These are phyloP conservation scores for Papilio helenus DNA, from an alignment of 1,140 invertebrate genomes.

Conservation along the genomic window DNA sequence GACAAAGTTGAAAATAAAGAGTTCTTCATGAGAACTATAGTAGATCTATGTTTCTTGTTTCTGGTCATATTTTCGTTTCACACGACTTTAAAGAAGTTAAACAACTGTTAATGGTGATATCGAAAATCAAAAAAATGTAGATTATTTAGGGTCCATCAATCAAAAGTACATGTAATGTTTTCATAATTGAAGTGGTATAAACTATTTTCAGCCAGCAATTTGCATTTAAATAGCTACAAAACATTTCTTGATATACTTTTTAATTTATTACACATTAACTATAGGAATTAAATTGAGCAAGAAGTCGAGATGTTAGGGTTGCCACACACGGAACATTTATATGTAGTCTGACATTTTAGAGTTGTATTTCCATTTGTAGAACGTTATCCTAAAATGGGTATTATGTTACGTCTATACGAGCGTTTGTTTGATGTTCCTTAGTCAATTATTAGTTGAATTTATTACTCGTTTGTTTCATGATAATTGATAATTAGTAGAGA, in stretches of 20 bases:
- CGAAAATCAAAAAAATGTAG: not conserved
- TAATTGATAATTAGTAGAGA: not conserved
- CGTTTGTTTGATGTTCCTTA: constrained; percentile 27
- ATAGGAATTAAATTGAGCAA: not conserved
- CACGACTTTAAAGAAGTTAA: too few relatives aligned
- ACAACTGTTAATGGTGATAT: not conserved
- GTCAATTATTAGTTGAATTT: constrained; percentile 32
- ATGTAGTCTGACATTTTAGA: constrained; percentile 29
- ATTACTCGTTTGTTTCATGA: constrained; percentile 15
- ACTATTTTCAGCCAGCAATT: not conserved
- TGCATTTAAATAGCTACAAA: not conserved
- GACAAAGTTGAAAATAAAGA: too few relatives aligned
- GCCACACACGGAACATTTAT: constrained; percentile 1
- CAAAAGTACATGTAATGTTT: not conserved
- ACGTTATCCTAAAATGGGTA: constrained; percentile 35
- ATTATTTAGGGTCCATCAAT: not conserved
- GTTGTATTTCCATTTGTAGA: constrained; percentile 33
- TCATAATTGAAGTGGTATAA: not conserved
- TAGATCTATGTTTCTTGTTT: too few relatives aligned
- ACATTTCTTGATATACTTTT: not conserved
- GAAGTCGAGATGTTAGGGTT: constrained; percentile 18
- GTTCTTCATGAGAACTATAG: too few relatives aligned
- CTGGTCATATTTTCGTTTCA: too few relatives aligned
- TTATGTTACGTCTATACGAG: constrained; percentile 21
- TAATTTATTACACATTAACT: not conserved